These are phyloP conservation scores for Andrena chrysosceles DNA, from an alignment of 2,888 invertebrate genomes.

Conservation along the genomic window DNA sequence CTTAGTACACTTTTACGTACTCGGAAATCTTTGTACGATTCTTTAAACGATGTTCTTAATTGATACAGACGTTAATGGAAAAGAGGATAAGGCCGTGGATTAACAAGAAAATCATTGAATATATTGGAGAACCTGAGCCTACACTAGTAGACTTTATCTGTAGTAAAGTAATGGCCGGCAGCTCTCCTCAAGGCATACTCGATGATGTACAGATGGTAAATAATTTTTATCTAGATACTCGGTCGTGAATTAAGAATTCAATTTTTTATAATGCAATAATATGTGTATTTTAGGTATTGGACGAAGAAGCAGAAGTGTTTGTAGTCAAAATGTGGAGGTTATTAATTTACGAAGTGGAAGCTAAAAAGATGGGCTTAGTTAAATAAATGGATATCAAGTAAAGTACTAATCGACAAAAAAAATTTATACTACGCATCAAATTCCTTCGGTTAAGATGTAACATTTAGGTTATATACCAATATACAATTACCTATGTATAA, in stretches of 20 bases:
- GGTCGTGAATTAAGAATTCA: conserved; percentile 4
- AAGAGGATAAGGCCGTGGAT: conserved; percentile 99
- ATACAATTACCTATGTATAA: conserved; percentile 67
- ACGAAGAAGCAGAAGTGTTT: conserved; percentile 99
- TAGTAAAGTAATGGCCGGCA: conserved; percentile 97
- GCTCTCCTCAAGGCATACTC: conserved; percentile 96
- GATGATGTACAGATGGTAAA: conserved; percentile 98
- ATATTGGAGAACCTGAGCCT: conserved; percentile 99
- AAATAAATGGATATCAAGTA: conserved; percentile 86
- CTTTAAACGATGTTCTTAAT: not conserved
- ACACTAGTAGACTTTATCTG: conserved; percentile 99
- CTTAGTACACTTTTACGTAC: not conserved
- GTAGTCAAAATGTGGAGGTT: conserved; percentile 99
- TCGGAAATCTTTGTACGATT: not conserved
- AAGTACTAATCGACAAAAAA: conserved; percentile 73
- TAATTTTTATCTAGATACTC: not conserved
- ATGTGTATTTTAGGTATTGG: conserved; percentile 91
- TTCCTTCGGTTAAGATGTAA: conserved; percentile 76
- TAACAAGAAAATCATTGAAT: conserved; percentile 99
- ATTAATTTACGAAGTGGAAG: conserved; percentile 99
- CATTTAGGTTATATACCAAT: conserved; percentile 75
- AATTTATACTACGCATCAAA: conserved; percentile 78
- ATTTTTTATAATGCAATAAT: not conserved
- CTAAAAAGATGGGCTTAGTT: conserved; percentile 96
- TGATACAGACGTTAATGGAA: conserved; percentile 93